phyloP scores from a whole-genome alignment of 2,797 vertebrate species.

The Scarus forsteni region DNA sequence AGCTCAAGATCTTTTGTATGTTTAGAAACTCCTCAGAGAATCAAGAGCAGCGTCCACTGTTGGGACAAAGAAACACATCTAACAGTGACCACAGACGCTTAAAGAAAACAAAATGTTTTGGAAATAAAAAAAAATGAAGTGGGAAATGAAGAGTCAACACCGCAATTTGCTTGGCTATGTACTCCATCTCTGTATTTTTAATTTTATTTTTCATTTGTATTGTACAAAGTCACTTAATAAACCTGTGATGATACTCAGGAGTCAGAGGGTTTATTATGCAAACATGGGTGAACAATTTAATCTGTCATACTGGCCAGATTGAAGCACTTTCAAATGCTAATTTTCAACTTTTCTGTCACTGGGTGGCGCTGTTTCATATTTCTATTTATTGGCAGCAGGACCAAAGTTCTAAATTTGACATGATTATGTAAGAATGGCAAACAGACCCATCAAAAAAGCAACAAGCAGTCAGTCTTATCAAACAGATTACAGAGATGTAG shows the following conservation, averaged over 20 bases:
- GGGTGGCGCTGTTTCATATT: slow-evolving; percentile 17
- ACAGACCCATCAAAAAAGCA: background rate
- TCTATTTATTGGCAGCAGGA: rapidly evolving
- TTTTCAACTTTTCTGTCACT: slow-evolving; percentile 1
- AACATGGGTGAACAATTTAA: background rate
- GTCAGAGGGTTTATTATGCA: slow-evolving; percentile 44
- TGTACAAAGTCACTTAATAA: slow-evolving; percentile 99
- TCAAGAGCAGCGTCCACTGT: slow-evolving; percentile 70
- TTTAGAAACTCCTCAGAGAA: slow-evolving; percentile 82
- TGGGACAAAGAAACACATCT: slow-evolving; percentile 34
- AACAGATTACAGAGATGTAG: background rate
- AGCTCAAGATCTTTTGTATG: slow-evolving; percentile 93
- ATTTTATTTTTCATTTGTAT: slow-evolving; percentile 99
- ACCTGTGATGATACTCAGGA: slow-evolving; percentile 90
- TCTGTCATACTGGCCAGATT: background rate
- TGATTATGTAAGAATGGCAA: background rate
- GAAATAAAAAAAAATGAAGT: slow-evolving; percentile 47
- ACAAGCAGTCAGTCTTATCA: rapidly evolving
- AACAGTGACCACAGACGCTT: slow-evolving; percentile 45
- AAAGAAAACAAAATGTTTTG: slow-evolving; percentile 69
- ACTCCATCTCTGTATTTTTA: slow-evolving; percentile 96
- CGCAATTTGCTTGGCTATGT: slow-evolving; percentile 94
- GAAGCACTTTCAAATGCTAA: background rate
- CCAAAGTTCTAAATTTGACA: background rate
- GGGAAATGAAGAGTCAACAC: slow-evolving; percentile 86